These are phyloP conservation scores for Drosophila antonietae DNA, from an alignment of 2,888 invertebrate species.

Conservation along the genomic window DNA sequence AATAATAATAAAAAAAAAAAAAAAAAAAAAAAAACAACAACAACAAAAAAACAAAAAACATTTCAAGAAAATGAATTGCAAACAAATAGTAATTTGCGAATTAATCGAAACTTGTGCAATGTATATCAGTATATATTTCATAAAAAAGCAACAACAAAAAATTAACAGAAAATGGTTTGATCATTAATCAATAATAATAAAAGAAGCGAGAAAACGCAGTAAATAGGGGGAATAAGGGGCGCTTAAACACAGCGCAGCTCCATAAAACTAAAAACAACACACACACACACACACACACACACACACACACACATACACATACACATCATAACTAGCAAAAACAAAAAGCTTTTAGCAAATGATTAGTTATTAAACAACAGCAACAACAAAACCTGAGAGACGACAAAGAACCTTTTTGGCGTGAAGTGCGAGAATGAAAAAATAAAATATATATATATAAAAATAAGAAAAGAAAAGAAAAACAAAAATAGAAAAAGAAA, in stretches of 20 bases:
- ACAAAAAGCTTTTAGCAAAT: constrained; percentile 67
- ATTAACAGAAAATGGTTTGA: constrained; percentile 4
- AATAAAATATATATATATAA: constrained; percentile 11
- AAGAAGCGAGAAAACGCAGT: constrained; percentile 8
- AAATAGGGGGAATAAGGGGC: constrained; percentile 27
- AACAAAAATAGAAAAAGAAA: constrained; percentile 22
- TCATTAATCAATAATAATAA: constrained; percentile 26
- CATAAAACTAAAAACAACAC: constrained; percentile 18
- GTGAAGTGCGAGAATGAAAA: constrained; percentile 28
- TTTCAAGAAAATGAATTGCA: constrained; percentile 22
- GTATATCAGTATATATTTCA: constrained; percentile 58
- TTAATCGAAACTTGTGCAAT: constrained; percentile 59
- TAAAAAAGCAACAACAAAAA: constrained; percentile 25
- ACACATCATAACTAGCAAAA: constrained; percentile 39
- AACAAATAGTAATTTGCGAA: constrained; percentile 32
- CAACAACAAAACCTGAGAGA: constrained; percentile 22
- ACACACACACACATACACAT: no score
- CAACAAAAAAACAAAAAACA: background rate
- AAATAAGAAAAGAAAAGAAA: constrained; percentile 12
- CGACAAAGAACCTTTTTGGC: constrained; percentile 32
- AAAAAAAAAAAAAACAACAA: background rate
- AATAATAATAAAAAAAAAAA: constrained; percentile 12
- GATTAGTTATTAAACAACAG: constrained; percentile 42
- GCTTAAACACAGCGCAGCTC: constrained; percentile 26
- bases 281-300: constrained; percentile 10